phyloP scores from a whole-genome alignment of 1,140 invertebrate species.

The Brachionus plicatilis region DNA sequence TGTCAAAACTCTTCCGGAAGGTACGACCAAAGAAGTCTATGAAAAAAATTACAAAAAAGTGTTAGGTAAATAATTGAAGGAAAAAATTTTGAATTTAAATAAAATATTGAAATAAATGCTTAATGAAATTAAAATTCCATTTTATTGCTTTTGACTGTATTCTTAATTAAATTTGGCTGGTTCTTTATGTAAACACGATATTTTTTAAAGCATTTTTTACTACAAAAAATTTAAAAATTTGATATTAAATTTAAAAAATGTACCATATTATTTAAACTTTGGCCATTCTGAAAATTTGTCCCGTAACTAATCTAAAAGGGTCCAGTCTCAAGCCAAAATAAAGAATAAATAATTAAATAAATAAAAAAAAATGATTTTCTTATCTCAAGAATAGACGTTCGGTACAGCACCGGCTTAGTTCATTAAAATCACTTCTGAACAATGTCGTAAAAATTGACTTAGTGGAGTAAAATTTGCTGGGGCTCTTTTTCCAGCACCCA shows the following conservation, averaged over 20 bases:
- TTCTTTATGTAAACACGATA: no score
- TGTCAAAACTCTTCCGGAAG: neutral
- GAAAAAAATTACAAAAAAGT: neutral
- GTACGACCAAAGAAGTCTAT: neutral
- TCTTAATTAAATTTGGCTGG: neutral
- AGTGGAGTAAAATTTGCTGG: no score
- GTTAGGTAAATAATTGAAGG: neutral
- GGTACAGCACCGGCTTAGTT: neutral
- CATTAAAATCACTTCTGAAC: neutral
- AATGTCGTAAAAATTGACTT: conserved; percentile 1
- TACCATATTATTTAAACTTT: conserved; percentile 26
- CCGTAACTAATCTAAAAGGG: neutral
- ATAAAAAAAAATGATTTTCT: neutral
- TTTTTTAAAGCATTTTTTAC: no score
- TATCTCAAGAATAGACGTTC: neutral
- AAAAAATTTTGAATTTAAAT: neutral
- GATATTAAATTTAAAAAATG: neutral
- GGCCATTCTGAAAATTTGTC: conserved; percentile 14
- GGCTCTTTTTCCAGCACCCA: conserved; percentile 12
- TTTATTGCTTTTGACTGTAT: neutral
- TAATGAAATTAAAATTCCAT: neutral
- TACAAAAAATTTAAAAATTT: no score
- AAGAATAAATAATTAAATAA: no score
- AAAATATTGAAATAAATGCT: neutral
- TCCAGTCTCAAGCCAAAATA: neutral